Evolutionary conservation across 1,140 invertebrate genomes (phyloP).

Genomic region (Calephelis nemesis): DNA sequence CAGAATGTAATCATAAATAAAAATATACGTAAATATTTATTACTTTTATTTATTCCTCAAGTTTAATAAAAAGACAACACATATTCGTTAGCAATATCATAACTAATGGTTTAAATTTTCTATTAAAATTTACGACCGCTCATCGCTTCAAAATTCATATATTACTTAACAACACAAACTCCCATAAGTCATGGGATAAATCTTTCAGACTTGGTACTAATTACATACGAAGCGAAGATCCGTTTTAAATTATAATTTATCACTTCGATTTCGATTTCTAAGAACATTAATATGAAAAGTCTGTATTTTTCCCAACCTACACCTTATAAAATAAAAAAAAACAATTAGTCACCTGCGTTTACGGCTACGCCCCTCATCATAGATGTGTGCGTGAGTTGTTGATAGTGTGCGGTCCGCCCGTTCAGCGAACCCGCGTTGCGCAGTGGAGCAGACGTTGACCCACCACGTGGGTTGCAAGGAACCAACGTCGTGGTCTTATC

Average conservation of each 20-base stretch:
- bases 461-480: conserved; percentile 64
- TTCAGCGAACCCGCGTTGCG: conserved; percentile 54
- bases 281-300: conserved; percentile 3
- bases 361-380: conserved; percentile 22
- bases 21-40: no score
- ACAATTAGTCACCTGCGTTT: conserved; percentile 52
- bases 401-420: conserved; percentile 38
- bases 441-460: conserved; percentile 73
- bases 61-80: no score
- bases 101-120: no score
- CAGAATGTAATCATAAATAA: no score
- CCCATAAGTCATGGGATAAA: not conserved
- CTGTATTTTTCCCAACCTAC: conserved; percentile 17
- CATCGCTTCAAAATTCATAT: not conserved
- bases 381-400: conserved; percentile 29
- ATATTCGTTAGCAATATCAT: no score
- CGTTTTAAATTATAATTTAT: conserved; percentile 9
- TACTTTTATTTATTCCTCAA: no score
- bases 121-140: no score
- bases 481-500: conserved; percentile 32
- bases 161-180: conserved; percentile 7
- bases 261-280: conserved; percentile 11
- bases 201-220: not conserved
- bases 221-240: not conserved
- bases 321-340: conserved; percentile 31